Conservation (phyloP, 2,113 vertebrate species). For the Elaphurus davidianus region DNA sequence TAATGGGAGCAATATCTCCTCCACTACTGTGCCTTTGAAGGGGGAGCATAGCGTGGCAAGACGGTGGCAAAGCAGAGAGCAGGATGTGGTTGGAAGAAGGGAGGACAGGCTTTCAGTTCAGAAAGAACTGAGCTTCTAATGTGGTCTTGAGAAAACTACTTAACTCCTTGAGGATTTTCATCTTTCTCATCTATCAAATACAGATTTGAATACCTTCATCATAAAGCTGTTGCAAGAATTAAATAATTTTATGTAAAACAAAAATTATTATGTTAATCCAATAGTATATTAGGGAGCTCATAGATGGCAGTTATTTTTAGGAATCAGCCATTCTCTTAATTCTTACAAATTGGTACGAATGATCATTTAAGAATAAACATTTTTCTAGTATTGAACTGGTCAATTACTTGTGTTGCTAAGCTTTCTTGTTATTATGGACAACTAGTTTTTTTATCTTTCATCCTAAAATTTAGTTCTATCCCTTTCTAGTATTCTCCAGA, state of each 20-base stretch:
- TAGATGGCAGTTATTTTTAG: not conserved
- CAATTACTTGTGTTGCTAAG: not conserved
- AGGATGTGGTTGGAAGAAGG: accelerated
- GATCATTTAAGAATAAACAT: not conserved
- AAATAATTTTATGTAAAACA: not conserved
- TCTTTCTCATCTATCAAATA: not conserved
- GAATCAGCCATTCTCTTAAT: not conserved
- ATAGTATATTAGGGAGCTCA: not conserved
- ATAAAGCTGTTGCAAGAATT: not conserved
- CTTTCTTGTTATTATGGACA: not conserved
- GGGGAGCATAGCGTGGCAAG: not conserved
- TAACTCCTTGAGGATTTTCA: not conserved
- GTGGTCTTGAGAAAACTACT: not conserved
- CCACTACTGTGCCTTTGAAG: not conserved
- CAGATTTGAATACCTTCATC: not conserved
- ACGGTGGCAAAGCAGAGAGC: not conserved
- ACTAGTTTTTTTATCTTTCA: not conserved
- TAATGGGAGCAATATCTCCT: not conserved
- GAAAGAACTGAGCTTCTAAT: not conserved
- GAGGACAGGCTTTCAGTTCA: not conserved
- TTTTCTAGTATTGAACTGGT: not conserved
- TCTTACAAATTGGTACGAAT: not conserved
- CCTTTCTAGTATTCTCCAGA: not conserved
- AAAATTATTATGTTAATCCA: not conserved
- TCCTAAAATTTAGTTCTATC: not conserved